A percentile compares a stretch with the other conserved stretches of the same genome.
Conservation (phyloP, 2,797 vertebrate genomes). For the Acanthopagrus latus region DNA sequence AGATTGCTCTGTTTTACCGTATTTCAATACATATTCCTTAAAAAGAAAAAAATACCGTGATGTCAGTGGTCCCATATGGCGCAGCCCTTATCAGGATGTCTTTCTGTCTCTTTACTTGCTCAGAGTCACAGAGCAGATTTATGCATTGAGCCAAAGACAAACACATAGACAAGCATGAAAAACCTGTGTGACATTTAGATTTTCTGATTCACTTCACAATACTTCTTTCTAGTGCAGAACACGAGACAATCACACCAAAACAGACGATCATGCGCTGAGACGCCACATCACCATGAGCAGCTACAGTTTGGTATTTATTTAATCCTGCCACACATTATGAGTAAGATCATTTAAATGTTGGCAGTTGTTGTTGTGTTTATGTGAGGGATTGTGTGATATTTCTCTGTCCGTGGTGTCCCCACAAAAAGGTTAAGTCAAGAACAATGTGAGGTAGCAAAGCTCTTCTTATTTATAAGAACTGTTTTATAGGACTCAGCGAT, state of each 20-base stretch:
- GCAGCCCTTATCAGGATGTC: too few relatives aligned
- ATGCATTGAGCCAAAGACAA: too few relatives aligned
- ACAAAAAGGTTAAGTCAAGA: slow-evolving; percentile 4
- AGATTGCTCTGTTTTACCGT: too few relatives aligned
- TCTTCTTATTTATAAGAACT: neutral
- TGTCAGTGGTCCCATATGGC: too few relatives aligned
- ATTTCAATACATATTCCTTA: too few relatives aligned
- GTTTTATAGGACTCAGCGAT: neutral
- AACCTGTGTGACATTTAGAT: neutral
- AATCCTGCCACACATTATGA: neutral
- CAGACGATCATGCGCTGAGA: neutral
- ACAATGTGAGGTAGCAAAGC: neutral
- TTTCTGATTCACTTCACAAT: neutral
- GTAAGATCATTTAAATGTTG: slow-evolving; percentile 1
- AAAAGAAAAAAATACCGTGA: too few relatives aligned
- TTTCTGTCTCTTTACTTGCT: too few relatives aligned
- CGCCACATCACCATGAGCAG: neutral
- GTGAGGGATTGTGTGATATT: neutral
- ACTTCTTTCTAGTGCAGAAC: neutral
- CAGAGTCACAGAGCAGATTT: too few relatives aligned
- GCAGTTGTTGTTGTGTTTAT: slow-evolving; percentile 21
- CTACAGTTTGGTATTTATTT: slow-evolving; percentile 5
- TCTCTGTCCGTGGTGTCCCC: neutral
- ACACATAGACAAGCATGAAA: neutral
- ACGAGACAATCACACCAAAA: neutral